Conservation (phyloP, 2,888 invertebrate species). For the Acleris emargana region DNA sequence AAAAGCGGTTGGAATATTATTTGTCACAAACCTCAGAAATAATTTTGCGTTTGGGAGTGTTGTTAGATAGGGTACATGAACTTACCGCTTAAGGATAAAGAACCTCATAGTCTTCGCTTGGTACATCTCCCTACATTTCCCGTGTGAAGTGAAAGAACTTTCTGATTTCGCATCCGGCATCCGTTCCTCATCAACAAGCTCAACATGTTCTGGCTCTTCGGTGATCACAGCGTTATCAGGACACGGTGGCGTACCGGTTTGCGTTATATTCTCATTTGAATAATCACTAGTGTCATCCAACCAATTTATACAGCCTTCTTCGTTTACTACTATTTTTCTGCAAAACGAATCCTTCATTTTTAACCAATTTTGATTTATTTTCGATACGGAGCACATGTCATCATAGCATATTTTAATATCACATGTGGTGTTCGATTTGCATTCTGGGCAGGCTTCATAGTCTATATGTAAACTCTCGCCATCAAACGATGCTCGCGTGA, state of each 20-base stretch:
- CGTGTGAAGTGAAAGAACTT: slow-evolving; percentile 52
- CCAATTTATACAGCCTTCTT: slow-evolving; percentile 63
- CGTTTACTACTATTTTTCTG: slow-evolving; percentile 61
- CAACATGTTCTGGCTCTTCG: slow-evolving; percentile 37
- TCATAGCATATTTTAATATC: slow-evolving; percentile 57
- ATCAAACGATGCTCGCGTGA: slow-evolving; percentile 64
- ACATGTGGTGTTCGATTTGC: slow-evolving; percentile 59
- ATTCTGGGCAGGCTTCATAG: slow-evolving; percentile 64
- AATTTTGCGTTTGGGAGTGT: too few species aligned
- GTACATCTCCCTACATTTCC: slow-evolving; percentile 62
- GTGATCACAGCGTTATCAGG: slow-evolving; percentile 38
- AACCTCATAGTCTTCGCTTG: slow-evolving; percentile 62
- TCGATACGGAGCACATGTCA: slow-evolving; percentile 47
- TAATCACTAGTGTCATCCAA: slow-evolving; percentile 46
- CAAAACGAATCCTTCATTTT: slow-evolving; percentile 68
- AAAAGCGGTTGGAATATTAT: too few species aligned
- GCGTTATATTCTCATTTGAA: slow-evolving; percentile 44
- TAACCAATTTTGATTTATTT: slow-evolving; percentile 61
- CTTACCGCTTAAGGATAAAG: slow-evolving; percentile 67
- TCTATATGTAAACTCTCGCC: slow-evolving; percentile 60
- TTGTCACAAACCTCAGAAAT: too few species aligned
- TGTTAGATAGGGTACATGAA: background rate
- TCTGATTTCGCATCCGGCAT: slow-evolving; percentile 50
- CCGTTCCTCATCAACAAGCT: slow-evolving; percentile 40
- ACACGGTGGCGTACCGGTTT: slow-evolving; percentile 36